These are phyloP conservation scores for Drosophila hydei DNA, from an alignment of 1,140 invertebrate genomes.

Conservation along the genomic window DNA sequence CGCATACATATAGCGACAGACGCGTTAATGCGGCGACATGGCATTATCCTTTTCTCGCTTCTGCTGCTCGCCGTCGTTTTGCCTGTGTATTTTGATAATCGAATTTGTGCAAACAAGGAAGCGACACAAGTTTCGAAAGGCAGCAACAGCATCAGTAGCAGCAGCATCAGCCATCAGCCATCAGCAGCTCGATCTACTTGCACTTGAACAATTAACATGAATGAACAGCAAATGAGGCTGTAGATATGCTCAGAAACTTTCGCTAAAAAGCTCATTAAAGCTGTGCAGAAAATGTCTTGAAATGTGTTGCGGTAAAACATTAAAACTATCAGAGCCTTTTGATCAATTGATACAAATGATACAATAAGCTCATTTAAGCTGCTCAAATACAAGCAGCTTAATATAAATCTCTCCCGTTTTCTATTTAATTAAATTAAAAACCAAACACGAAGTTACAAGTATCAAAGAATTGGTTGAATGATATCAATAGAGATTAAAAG, in stretches of 20 bases:
- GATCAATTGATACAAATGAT: no score
- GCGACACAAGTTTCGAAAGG: slow-evolving; percentile 50
- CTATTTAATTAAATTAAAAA: no score
- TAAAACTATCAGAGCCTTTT: no score
- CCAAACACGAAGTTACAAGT: no score
- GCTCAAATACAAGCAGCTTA: no score
- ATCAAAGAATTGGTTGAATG: no score
- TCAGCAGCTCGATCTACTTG: no score
- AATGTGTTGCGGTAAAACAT: no score
- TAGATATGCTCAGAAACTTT: neutral
- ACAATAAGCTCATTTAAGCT: no score
- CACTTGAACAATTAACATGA: slow-evolving; percentile 51
- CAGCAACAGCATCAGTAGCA: slow-evolving; percentile 2
- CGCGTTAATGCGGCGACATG: slow-evolving; percentile 71
- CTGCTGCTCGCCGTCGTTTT: slow-evolving; percentile 8
- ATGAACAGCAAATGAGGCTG: neutral
- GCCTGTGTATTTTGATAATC: slow-evolving; percentile 73
- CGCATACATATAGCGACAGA: neutral
- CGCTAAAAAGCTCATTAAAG: neutral
- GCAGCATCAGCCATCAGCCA: no score
- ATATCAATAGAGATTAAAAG: no score
- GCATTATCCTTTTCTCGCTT: slow-evolving; percentile 57
- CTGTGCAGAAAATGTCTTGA: neutral
- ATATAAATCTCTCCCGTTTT: no score
- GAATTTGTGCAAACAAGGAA: slow-evolving; percentile 78